Evolutionary conservation across 2,797 vertebrate genomes (phyloP), one percentile per base, ranked within the genome.

Genomic region (Poeciliopsis turneri): DNA sequence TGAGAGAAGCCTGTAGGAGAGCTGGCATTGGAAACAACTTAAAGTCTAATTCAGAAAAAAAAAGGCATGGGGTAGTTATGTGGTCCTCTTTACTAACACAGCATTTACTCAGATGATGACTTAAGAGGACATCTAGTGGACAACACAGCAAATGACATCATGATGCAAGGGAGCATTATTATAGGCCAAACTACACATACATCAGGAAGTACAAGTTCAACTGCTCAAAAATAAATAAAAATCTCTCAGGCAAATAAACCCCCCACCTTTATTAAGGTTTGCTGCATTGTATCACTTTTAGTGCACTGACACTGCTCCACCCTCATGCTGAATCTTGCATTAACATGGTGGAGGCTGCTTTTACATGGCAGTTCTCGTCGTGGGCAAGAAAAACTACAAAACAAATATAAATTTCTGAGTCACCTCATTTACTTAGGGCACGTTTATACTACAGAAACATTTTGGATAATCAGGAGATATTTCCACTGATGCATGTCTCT

Each of bases 71-170:
- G 81, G 75, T 43, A 59, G 45, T 78, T 83, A 86, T 78, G 75
- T 87, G 83, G 83, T n/a, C 61, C 59, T 87, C 66, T 83, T 75
- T 36, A 30, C 59, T 47, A 64, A 25, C 28, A 55, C 51, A 84
- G 53, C 70, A 57, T 77, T 33, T 10, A 59, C 9, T 79, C 75
- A 70, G 75, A 83, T 71, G 51, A 83, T 71, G 90, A 84, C 72
- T 76, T 61, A 76, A 79, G 69, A 84, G 81, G 93, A 91, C 93
- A 93, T 90, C 94, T 94, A 93, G 93, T 90, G 93, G 93, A 70
- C 85, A 86, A 81, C 1, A 1, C 3, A 15, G 69, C 25, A 20
- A 55, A 72, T 43, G 20, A 39, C 55, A 77, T 11, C 55, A 77
- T 11, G 46, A 69, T 41, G 13, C 20, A 59, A 25, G 5, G 66